Evolutionary conservation across 2,113 vertebrate genomes (phyloP).

Genomic region (Myocastor coypus): DNA sequence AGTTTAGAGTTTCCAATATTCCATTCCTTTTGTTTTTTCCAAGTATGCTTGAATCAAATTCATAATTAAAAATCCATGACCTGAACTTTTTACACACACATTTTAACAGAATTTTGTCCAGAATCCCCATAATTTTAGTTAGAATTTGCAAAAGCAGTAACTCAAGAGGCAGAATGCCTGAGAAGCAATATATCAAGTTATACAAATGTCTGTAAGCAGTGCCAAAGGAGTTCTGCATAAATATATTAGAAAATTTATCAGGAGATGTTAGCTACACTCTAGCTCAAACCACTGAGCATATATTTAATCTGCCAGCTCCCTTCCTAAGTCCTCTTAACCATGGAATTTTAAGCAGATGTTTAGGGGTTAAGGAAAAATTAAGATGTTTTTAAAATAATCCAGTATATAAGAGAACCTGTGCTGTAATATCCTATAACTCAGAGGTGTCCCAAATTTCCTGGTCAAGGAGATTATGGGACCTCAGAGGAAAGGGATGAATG

Average conservation of each 20-base stretch:
- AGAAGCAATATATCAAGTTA: constrained; percentile 1
- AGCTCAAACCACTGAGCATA: constrained; percentile 30
- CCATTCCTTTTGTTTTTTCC: constrained; percentile 39
- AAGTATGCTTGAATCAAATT: constrained; percentile 35
- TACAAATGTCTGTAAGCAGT: not conserved
- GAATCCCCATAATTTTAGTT: not conserved
- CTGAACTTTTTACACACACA: constrained; percentile 24
- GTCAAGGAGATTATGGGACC: too few species aligned
- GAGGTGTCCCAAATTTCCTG: too few species aligned
- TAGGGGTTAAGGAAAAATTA: not conserved
- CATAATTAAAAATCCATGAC: constrained; percentile 46
- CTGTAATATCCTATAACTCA: too few species aligned
- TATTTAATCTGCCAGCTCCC: not conserved
- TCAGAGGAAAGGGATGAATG: too few species aligned
- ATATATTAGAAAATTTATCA: constrained; percentile 42
- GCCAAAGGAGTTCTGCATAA: not conserved
- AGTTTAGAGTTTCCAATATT: constrained; percentile 36
- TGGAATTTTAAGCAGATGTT: constrained; percentile 32
- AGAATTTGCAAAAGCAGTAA: constrained; percentile 57
- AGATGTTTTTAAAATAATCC: too few species aligned
- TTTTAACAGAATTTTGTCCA: constrained; percentile 57
- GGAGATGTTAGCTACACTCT: constrained; percentile 1
- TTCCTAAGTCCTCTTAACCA: not conserved
- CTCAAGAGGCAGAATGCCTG: not conserved
- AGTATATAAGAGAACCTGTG: too few species aligned